phyloP scores from a whole-genome alignment of 2,113 vertebrate species.

The Plestiodon gilberti region DNA sequence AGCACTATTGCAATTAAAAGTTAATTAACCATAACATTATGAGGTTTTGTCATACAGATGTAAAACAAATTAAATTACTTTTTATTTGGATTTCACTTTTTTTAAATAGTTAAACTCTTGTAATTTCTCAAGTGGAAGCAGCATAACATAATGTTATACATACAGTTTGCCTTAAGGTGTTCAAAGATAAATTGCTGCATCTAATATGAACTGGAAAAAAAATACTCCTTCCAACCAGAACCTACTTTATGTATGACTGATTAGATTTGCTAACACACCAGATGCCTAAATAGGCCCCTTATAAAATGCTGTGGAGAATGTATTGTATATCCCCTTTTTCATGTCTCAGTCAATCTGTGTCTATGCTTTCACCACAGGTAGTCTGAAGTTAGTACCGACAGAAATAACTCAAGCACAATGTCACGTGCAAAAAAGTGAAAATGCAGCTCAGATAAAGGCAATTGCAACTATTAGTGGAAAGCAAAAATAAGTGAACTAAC shows the following conservation, averaged over 20 bases:
- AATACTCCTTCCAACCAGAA: constrained; percentile 26
- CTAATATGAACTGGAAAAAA: constrained; percentile 14
- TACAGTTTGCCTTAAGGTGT: constrained; percentile 1
- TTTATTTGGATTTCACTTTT: constrained; percentile 39
- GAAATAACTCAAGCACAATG: constrained; percentile 29
- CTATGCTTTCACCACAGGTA: constrained; percentile 34
- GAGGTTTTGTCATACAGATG: constrained; percentile 34
- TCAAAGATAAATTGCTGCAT: constrained; percentile 29
- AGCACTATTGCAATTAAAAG: constrained; percentile 38
- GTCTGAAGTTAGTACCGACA: constrained; percentile 36
- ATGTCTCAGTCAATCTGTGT: constrained; percentile 25
- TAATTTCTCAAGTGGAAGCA: constrained; percentile 1
- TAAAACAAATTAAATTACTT: constrained; percentile 7
- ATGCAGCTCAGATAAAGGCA: constrained; percentile 36
- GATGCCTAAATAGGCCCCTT: constrained; percentile 42
- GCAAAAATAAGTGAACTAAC: neutral
- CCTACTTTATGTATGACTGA: constrained; percentile 4
- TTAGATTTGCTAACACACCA: constrained; percentile 17
- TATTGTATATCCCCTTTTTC: constrained; percentile 25
- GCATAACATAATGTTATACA: constrained; percentile 20
- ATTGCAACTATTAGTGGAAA: constrained; percentile 36
- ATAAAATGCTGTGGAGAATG: constrained; percentile 29
- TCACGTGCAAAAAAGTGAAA: constrained; percentile 45
- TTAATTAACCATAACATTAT: constrained; percentile 39
- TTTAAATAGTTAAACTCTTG: constrained; percentile 25